Conservation (phyloP, 2,113 vertebrate species). For the Prunella himalayana region DNA sequence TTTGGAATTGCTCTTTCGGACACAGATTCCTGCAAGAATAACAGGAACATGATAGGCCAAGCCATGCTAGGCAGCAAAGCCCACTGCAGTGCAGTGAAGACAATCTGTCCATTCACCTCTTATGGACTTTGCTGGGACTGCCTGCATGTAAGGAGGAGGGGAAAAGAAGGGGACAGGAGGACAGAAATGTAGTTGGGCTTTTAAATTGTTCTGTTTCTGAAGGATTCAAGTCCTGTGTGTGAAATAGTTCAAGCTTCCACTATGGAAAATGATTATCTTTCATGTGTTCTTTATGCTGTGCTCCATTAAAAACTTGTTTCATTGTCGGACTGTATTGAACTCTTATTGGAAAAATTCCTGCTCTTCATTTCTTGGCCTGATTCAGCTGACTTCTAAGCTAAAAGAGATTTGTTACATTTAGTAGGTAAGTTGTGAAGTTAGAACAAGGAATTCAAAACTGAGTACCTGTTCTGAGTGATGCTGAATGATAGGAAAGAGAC, state of each 20-base stretch:
- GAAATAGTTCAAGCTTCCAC: background rate
- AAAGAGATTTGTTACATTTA: background rate
- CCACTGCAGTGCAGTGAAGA: background rate
- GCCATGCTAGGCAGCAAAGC: background rate
- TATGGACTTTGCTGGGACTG: background rate
- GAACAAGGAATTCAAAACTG: background rate
- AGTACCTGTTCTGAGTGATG: background rate
- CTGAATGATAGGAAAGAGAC: background rate
- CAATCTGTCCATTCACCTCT: background rate
- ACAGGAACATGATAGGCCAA: conserved; percentile 2
- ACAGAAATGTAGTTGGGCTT: background rate
- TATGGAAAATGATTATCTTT: background rate
- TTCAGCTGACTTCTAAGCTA: background rate
- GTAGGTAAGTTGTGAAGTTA: background rate
- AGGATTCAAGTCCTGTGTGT: background rate
- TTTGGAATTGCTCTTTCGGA: conserved; percentile 21
- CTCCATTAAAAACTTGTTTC: background rate
- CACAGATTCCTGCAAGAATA: background rate
- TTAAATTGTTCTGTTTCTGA: background rate
- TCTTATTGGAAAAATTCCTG: background rate
- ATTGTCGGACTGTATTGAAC: background rate
- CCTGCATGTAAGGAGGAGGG: background rate
- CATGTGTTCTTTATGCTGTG: background rate
- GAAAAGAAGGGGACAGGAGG: background rate
- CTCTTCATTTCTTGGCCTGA: background rate